Base-by-base conservation (phyloP, 2,888 invertebrate genomes). In the Baronia brevicornis region DNA sequence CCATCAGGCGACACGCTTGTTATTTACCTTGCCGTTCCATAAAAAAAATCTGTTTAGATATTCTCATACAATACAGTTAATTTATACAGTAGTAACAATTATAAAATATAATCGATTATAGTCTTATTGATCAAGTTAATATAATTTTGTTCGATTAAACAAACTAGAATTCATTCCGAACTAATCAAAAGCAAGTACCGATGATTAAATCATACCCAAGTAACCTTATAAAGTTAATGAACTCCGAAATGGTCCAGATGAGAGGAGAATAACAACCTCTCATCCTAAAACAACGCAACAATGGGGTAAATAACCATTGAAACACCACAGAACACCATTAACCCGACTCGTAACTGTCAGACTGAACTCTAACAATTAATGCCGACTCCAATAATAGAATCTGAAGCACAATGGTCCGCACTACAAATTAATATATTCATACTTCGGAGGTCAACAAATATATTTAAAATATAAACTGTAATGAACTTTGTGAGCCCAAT, bases 361-460 rank as follows among this genome's bases (percentile, higher is more conserved):
- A 50, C 48, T 49, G 44, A 72, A 73, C 70, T 77, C 71, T 65
- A 66, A 79, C 78, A 78, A 79, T 79, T 74, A 77, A 71, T 63
- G 60, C 58, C 46, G 49, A 56, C 49, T 49, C 53, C 64, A 71
- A 75, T 80, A 75, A 80, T 77, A 72, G 74, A 77, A 78, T 77
- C 74, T 78, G 68, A 60, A 57, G 59, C 54, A 78, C 66, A 79
- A 77, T 66, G 42, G 60, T 39, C 59, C 54, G 52, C 58, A 63
- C 63, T 70, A 74, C 77, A 79, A 78, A 80, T 78, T 77, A 79
- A 79, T 79, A 69, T 74, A 77, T 77, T 73, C 73, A 69, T 59
- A 57, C 54, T 44, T 44, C 54, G 39, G 60, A 74, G 75, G 69
- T 75, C 71, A 69, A 59, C 48, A 65, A 49, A 58, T 48, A 45